Evolutionary conservation across 2,113 vertebrate genomes (phyloP), one percentile per base, ranked within the genome.

Genomic region (Melierax canorus): DNA sequence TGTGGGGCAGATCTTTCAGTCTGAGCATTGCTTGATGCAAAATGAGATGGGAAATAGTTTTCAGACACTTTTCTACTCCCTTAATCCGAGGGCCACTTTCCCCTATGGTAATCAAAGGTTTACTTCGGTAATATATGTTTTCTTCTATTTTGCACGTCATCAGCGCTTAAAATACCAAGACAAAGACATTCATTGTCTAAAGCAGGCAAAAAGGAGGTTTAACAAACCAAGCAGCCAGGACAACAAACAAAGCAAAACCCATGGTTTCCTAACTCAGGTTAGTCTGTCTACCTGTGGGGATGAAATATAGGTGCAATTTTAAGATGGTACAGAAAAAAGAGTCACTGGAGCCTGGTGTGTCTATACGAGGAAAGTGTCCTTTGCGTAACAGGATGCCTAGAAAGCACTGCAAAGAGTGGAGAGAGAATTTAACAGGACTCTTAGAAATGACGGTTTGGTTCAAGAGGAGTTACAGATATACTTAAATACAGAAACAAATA

Each of bases 1-100:
- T 96, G 77, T 83, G 89, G 94, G 87, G 91, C 95, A 95, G 87
- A 80, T 80, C 50, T 39, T 83, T 55, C 84, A 73, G 48, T 30
- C 92, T 74, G 84, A 88, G 45, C 58, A 20, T 27, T 85, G 80
- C 76, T 76, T 9, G 26, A 63, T 88, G 55, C 77, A 88, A 88
- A 95, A 92, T 48, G 58, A 85, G 84, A 75, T 15, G 58, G 66
- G 38, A 94, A 85, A 76, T 4, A 91, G 32, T 92, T 96, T 66
- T 22, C 71, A 88, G 74, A 77, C 36, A 58, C 48, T 79, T 85
- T 76, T 22, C 43, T 9, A 32, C 48, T 91, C 67, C 77, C 58
- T 68, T 36, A 84, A 68, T 85, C 80, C 83, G 41, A 46, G 46
- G 46, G 55, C 69, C 75, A 69, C 59, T 82, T 50, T 58, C 87